These are phyloP conservation scores for Megalops cyprinoides DNA, from an alignment of 2,797 vertebrate species.

Conservation along the genomic window DNA sequence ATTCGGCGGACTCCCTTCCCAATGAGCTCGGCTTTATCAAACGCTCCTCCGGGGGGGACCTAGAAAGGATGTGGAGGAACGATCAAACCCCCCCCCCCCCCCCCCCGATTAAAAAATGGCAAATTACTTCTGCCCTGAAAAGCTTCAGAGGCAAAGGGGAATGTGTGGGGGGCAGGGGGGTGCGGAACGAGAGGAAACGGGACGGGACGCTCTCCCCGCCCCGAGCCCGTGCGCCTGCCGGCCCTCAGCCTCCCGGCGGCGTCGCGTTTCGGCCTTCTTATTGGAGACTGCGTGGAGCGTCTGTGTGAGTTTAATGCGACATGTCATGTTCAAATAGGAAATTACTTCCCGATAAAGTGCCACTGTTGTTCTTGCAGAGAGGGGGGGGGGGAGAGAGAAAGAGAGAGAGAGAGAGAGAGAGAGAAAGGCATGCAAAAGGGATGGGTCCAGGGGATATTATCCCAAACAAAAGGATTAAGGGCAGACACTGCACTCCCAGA, in stretches of 20 bases:
- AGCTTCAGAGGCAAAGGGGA: slow-evolving; percentile 40
- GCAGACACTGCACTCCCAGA: slow-evolving; percentile 57
- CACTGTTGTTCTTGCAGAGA: no score
- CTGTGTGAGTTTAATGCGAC: slow-evolving; percentile 42
- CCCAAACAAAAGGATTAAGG: slow-evolving; percentile 73
- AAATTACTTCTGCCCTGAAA: slow-evolving; percentile 46
- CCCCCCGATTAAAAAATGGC: slow-evolving; percentile 60
- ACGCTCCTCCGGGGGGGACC: no score
- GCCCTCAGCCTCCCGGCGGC: not conserved
- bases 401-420: no score
- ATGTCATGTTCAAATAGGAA: slow-evolving; percentile 48
- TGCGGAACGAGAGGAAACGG: no score
- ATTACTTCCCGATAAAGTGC: slow-evolving; percentile 51
- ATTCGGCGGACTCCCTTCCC: no score
- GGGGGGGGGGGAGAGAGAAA: no score
- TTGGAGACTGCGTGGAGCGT: not conserved
- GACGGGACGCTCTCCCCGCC: no score
- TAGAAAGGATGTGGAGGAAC: slow-evolving; percentile 27
- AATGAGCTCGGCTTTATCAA: no score
- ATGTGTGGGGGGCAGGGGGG: no score
- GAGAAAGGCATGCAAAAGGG: slow-evolving; percentile 55
- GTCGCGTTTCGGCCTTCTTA: not conserved
- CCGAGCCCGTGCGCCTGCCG: no score
- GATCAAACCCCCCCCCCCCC: no score
- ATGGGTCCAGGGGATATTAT: slow-evolving; percentile 50